Conservation (phyloP, 2,113 vertebrate genomes). For the Pachypanchax playfairii region DNA sequence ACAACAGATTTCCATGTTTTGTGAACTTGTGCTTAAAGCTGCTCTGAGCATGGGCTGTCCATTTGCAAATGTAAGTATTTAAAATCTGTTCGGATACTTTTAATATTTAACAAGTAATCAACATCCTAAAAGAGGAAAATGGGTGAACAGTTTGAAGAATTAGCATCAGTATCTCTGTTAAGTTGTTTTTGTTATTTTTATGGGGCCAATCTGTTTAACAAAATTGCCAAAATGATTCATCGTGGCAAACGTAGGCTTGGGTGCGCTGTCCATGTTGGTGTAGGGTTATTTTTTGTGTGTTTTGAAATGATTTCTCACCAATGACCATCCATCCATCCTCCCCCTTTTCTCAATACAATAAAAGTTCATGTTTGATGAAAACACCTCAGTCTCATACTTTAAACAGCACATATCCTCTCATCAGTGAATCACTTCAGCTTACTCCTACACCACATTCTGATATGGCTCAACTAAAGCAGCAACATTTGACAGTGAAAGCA, state of each 20-base stretch:
- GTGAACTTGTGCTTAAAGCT: too few relatives aligned
- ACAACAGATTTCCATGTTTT: too few relatives aligned
- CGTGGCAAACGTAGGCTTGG: slow-evolving; percentile 28
- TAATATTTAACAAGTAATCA: neutral
- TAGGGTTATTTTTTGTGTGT: neutral
- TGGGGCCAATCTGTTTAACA: slow-evolving; percentile 6
- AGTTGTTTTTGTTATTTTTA: slow-evolving; percentile 22
- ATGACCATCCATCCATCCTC: slow-evolving; percentile 11
- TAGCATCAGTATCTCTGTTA: neutral
- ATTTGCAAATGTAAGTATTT: too few relatives aligned
- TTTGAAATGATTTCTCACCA: slow-evolving; percentile 25
- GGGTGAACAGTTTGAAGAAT: neutral
- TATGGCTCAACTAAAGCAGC: slow-evolving; percentile 22
- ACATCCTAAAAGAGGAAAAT: neutral
- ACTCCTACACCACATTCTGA: slow-evolving; percentile 35
- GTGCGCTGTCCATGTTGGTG: neutral
- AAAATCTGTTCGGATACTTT: too few relatives aligned
- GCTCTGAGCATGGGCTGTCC: too few relatives aligned
- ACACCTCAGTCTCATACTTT: slow-evolving; percentile 10
- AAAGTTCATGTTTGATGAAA: slow-evolving; percentile 24
- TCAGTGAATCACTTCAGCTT: slow-evolving; percentile 39
- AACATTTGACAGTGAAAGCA: slow-evolving; percentile 15
- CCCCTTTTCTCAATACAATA: neutral
- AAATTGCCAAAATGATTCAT: slow-evolving; percentile 30
- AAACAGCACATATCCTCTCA: slow-evolving; percentile 13